These are phyloP conservation scores for Corythornis vintsioides DNA, from an alignment of 2,113 vertebrate species.

Conservation along the genomic window DNA sequence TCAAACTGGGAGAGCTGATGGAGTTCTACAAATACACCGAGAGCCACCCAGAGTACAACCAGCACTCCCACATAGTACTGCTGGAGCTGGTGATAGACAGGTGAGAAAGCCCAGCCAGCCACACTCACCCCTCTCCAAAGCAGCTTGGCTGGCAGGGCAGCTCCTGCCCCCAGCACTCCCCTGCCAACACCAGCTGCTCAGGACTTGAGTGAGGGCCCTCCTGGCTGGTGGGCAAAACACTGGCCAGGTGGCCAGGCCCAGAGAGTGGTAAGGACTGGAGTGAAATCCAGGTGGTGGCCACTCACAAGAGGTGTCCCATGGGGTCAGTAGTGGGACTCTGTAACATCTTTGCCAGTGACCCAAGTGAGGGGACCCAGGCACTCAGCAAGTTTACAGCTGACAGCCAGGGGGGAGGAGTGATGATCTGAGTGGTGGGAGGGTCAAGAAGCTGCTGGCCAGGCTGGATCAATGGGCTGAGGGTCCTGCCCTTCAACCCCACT, in stretches of 20 bases:
- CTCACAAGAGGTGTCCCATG: background rate
- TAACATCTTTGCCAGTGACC: background rate
- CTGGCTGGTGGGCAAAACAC: background rate
- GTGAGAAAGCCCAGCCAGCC: constrained; percentile 65
- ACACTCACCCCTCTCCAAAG: accelerated
- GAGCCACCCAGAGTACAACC: constrained; percentile 82
- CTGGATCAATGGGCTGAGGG: background rate
- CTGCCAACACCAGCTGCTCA: background rate
- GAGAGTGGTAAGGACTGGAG: background rate
- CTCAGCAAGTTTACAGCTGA: background rate
- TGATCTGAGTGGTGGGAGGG: no score
- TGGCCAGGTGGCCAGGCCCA: background rate
- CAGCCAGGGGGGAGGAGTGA: no score
- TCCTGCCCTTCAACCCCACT: no score
- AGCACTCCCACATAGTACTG: constrained; percentile 87
- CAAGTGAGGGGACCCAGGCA: background rate
- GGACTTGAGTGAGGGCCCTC: no score
- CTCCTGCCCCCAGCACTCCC: no score
- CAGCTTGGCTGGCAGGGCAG: accelerated
- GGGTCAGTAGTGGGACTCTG: background rate
- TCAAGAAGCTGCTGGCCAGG: background rate
- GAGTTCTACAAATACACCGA: constrained; percentile 84
- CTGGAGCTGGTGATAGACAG: constrained; percentile 93
- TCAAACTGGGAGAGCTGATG: constrained; percentile 85
- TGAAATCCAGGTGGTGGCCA: background rate